Evolutionary conservation across 92 coral and sea anemone genomes (phyloP).

Genomic region (Porites lobata): DNA sequence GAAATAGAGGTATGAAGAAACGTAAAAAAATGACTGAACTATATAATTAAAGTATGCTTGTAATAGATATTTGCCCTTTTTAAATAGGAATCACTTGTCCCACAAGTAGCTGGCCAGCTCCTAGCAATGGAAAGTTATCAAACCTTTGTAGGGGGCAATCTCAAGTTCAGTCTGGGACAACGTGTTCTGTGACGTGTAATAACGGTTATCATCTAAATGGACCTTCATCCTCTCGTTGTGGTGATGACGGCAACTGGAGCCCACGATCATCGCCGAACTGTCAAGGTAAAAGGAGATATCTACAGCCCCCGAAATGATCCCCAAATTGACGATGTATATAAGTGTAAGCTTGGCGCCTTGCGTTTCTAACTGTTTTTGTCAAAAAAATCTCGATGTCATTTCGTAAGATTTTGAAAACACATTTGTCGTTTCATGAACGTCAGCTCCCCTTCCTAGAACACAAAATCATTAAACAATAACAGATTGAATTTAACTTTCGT

Average conservation of each 20-base stretch:
- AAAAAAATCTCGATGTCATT: too few relatives aligned
- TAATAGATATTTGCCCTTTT: too few relatives aligned
- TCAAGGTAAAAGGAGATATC: slow-evolving; percentile 7
- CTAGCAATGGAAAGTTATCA: slow-evolving; percentile 25
- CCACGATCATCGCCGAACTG: slow-evolving; percentile 7
- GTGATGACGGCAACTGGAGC: slow-evolving; percentile 7
- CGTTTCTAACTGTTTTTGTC: too few relatives aligned
- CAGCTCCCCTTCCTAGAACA: neutral
- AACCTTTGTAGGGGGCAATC: neutral
- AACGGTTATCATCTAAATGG: slow-evolving; percentile 21
- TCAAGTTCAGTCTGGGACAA: slow-evolving; percentile 17
- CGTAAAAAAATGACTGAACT: too few relatives aligned
- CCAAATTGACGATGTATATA: neutral
- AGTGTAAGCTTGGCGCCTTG: too few relatives aligned
- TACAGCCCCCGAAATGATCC: neutral
- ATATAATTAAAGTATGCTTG: too few relatives aligned
- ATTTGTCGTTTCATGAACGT: neutral
- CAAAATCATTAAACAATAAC: neutral
- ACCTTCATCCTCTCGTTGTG: neutral
- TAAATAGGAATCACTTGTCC: slow-evolving; percentile 18
- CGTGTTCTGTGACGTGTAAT: slow-evolving; percentile 20
- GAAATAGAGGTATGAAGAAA: too few relatives aligned
- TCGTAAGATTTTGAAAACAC: neutral
- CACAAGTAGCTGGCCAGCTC: slow-evolving; percentile 33
- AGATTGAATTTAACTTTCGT: neutral